Percentiles rank a stretch among this genome's conserved stretches.
Evolutionary conservation across 2,888 invertebrate genomes (phyloP).

Genomic region (Eueremaeus valkanovi): DNA sequence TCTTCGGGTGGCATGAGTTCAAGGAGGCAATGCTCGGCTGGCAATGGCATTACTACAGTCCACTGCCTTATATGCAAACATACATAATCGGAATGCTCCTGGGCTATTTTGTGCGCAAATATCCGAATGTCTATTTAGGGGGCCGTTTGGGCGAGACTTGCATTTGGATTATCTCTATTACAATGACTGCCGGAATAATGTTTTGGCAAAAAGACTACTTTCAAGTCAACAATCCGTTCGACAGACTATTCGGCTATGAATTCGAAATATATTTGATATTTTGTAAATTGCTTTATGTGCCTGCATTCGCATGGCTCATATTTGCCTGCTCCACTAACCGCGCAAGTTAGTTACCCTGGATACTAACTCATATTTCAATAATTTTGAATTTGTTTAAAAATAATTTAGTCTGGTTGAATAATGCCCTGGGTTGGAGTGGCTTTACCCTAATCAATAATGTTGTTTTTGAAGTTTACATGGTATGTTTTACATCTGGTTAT

Average conservation of each 20-base stretch:
- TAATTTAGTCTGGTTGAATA: neutral
- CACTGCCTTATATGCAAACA: neutral
- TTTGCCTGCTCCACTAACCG: neutral
- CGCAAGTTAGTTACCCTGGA: neutral
- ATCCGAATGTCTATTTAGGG: neutral
- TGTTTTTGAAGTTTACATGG: neutral
- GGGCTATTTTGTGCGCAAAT: neutral
- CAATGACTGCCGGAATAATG: neutral
- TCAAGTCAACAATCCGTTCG: too few species aligned
- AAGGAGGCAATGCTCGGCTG: too few species aligned
- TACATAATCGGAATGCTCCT: neutral
- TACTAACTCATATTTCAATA: too few species aligned
- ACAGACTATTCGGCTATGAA: neutral
- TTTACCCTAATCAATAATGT: neutral
- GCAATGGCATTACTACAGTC: neutral
- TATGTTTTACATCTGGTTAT: neutral
- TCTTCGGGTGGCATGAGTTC: neutral
- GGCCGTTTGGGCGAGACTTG: neutral
- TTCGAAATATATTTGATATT: neutral
- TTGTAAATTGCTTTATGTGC: neutral
- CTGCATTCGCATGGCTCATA: neutral
- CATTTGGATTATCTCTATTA: neutral
- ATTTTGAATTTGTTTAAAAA: neutral
- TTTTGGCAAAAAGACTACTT: neutral
- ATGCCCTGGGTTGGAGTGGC: neutral